Evolutionary conservation across 2,113 vertebrate genomes (phyloP).

Genomic region (Caranx melampygus): DNA sequence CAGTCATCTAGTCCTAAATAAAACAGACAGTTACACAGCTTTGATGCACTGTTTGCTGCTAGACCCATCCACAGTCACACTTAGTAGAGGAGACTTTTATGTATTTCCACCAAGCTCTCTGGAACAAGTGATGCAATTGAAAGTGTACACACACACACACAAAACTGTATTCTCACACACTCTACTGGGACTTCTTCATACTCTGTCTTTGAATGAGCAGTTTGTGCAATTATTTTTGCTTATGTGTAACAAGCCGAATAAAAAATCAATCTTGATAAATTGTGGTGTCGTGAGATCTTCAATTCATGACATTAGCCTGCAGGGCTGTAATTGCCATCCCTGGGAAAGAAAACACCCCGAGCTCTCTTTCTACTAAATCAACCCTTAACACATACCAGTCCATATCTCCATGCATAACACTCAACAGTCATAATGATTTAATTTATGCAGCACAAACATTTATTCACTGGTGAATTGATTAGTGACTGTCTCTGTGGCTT

Average conservation of each 20-base stretch:
- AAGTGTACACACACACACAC: neutral
- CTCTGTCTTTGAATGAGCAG: constrained; percentile 6
- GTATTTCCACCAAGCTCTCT: neutral
- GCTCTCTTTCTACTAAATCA: constrained; percentile 40
- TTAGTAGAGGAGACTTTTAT: constrained; percentile 14
- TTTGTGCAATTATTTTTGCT: constrained; percentile 33
- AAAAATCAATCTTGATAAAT: constrained; percentile 55
- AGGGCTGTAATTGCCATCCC: constrained; percentile 39
- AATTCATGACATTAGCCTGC: constrained; percentile 29
- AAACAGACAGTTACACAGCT: constrained; percentile 20
- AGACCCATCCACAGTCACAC: neutral
- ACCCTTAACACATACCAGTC: constrained; percentile 18
- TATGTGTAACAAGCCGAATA: constrained; percentile 23
- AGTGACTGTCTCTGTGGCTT: constrained; percentile 43
- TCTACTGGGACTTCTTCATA: neutral
- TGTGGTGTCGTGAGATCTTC: constrained; percentile 14
- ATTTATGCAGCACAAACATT: constrained; percentile 58
- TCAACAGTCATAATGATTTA: constrained; percentile 37
- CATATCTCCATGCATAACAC: constrained; percentile 9
- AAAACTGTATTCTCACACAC: neutral
- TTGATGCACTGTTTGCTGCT: constrained; percentile 43
- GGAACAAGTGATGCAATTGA: neutral
- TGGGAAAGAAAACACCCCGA: neutral
- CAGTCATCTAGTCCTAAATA: constrained; percentile 29
- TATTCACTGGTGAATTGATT: constrained; percentile 58